phyloP scores from a whole-genome alignment of 2,113 vertebrate species.

The Brienomyrus brachyistius region DNA sequence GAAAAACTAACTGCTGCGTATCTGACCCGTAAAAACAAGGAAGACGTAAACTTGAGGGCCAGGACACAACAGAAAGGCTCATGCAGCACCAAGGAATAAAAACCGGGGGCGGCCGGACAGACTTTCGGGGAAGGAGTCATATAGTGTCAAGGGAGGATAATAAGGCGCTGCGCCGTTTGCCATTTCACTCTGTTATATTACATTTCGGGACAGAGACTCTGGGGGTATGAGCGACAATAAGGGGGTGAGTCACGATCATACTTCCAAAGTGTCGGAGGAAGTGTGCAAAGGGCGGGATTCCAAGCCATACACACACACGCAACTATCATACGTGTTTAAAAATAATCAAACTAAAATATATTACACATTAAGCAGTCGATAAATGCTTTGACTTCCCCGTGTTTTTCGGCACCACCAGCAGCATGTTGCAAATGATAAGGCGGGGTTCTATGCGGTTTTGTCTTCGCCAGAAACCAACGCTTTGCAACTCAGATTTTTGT shows the following conservation, averaged over 20 bases:
- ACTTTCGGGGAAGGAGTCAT: background rate
- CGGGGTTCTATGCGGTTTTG: background rate
- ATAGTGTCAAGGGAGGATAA: no score
- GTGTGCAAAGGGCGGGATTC: background rate
- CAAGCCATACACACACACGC: background rate
- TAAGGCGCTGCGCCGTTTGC: background rate
- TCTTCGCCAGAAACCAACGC: background rate
- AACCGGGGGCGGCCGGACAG: background rate
- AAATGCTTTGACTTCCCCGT: background rate
- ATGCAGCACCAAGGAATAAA: background rate
- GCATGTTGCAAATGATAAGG: background rate
- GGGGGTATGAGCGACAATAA: background rate
- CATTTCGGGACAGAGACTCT: background rate
- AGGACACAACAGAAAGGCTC: background rate
- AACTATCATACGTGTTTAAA: background rate
- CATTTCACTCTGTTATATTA: background rate
- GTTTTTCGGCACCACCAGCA: background rate
- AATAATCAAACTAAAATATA: background rate
- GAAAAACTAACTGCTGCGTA: background rate
- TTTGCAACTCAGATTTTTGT: background rate
- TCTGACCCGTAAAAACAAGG: background rate
- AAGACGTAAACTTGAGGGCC: background rate
- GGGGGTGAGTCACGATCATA: background rate
- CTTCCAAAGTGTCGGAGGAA: background rate
- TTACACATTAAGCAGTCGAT: background rate